Conservation (phyloP, 2,797 vertebrate species). For the Hemibagrus guttatus region DNA sequence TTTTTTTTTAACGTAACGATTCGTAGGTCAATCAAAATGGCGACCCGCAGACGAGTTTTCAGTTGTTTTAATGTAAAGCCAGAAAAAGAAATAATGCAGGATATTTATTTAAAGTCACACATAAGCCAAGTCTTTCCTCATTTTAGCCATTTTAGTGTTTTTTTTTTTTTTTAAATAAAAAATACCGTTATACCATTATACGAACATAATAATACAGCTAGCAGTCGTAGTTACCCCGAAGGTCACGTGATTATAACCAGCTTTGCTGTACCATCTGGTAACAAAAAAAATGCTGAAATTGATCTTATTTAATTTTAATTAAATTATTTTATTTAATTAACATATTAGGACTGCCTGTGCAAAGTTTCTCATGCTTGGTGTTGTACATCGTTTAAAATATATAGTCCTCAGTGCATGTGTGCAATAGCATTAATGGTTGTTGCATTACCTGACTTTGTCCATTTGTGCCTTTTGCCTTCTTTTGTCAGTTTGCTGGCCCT, state of each 20-base stretch:
- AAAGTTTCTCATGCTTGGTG: not conserved
- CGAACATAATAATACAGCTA: not conserved
- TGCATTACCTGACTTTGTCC: constrained; percentile 40
- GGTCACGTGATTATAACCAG: not conserved
- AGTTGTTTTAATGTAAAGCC: not conserved
- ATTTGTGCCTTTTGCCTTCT: constrained; percentile 68
- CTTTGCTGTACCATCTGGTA: not conserved
- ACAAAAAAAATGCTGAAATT: not conserved
- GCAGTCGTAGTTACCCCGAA: not conserved
- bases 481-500: constrained; percentile 60
- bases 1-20: not conserved
- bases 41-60: not conserved
- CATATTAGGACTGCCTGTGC: not conserved
- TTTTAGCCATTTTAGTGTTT: not conserved
- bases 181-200: not conserved
- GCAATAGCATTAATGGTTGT: not conserved
- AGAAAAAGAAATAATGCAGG: not conserved
- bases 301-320: not conserved
- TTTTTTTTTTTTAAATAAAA: not conserved
- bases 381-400: not conserved
- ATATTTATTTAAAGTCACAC: not conserved
- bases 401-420: not conserved
- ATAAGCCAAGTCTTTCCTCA: not conserved
- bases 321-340: not conserved
- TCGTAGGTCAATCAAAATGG: not conserved